Base-by-base conservation (phyloP, 2,888 invertebrate species). In the Mythimna impura region DNA sequence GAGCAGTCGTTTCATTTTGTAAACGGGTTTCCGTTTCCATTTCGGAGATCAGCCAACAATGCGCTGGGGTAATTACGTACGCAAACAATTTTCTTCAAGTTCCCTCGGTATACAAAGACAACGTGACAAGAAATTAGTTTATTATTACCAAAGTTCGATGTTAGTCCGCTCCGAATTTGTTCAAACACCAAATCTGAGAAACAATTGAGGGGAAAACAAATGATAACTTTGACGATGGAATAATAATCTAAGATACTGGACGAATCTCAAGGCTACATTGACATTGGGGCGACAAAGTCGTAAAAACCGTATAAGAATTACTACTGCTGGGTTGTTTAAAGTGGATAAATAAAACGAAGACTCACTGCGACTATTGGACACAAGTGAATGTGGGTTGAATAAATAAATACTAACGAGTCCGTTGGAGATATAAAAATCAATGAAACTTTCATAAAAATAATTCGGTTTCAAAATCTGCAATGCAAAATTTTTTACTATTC, bases 61-160 rank as follows among this genome's bases (percentile, higher is more conserved):
- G 87, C 89, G 89, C 87, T 82, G 85, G 86, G 89, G 88, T 91
- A 91, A 91, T 92, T 92, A 91, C 85, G 87, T 89, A 89, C 85
- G 89, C 90, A 90, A 92, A 92, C 90, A 91, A 92, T 89, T 91
- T 90, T 82, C 78, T 86, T 81, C 80, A 80, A 82, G 81, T 85
- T 86, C 76, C 72, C 71, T 78, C 82, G 83, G 80, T 85, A 84
- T 67, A 74, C 79, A 84, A 81, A 81, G 83, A 85, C 82, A 84
- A 86, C 75, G 73, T 73, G 75, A 86, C 88, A 88, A 88, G 83
- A 87, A 88, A 89, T 89, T 85, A 82, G 82, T 86, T 88, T 83
- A 87, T 87, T 86, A 84, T 84, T 80, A 78, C 80, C 73, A 55
- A 83, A 84, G 81, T 87, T 69, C 80, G 68, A 82, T 78, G 78